Evolutionary conservation across 2,113 vertebrate species (phyloP), one percentile per base, ranked within the genome.

Genomic region (Hepsetus odoe): DNA sequence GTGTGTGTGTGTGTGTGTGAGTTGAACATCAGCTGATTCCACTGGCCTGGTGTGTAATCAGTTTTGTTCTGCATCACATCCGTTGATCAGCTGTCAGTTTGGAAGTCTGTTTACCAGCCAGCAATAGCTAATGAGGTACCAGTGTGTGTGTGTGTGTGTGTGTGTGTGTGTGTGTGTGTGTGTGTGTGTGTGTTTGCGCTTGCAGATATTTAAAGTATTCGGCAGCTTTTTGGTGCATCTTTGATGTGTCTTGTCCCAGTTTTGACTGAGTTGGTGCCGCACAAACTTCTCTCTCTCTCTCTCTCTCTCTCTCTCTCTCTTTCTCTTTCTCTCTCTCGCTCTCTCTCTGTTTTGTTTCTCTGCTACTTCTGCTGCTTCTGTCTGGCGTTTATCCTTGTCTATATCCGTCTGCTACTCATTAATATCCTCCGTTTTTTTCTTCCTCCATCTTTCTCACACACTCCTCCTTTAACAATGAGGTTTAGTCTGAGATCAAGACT

Each of bases 231-330:
- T 77, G 35, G 66, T 69, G 75, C 79, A 83, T 84, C 87, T 88
- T 90, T 84, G 86, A 91, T 90, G 76, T 83, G 59, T 74, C 77
- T 65, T 62, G 77, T 81, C 83, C 85, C 82, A 86, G 85, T 90
- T 77, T 18, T 76, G 67, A 82, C 83, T 49, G 78, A 85, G 84
- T 84, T 89, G 84, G 88, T 85, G 82, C 85, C 78, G 61, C 40
- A 56, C 70, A 80, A 83, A 84, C 82, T 74, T 86, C 79, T 82
- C 72, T 80, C 85, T 83, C 66, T 80, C 73, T 79, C 9, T 70
- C 14, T 53, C 18, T 51, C 28, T 30, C 8, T 10, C 42, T 49
- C 16, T 42, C n/a, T 59, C 30, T 46, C 55, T 5, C 18, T 12
- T 59, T 18, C n/a, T 7, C 33, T 33, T 18, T 30, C 18, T 38